phyloP scores from a whole-genome alignment of 1,140 invertebrate species.

The Hyles vespertilio region DNA sequence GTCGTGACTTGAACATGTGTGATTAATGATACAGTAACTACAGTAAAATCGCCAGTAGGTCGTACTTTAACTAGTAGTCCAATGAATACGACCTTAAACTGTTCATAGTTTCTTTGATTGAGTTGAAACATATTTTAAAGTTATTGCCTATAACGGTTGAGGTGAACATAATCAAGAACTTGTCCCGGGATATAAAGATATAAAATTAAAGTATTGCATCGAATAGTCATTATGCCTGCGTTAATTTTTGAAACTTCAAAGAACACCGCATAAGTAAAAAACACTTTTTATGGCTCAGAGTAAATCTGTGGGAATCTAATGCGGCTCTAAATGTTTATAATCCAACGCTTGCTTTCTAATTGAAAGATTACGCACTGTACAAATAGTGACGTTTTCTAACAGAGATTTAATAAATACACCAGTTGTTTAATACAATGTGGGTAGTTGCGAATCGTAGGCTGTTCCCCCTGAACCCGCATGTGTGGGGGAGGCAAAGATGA shows the following conservation, averaged over 20 bases:
- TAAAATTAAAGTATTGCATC: too few species aligned
- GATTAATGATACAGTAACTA: neutral
- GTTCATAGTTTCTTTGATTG: neutral
- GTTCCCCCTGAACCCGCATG: neutral
- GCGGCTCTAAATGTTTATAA: too few species aligned
- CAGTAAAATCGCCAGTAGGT: too few species aligned
- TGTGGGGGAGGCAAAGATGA: neutral
- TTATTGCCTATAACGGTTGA: neutral
- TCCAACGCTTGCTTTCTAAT: too few species aligned
- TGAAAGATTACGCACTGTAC: too few species aligned
- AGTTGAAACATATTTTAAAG: neutral
- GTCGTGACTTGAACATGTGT: neutral
- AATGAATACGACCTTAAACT: conserved; percentile 1
- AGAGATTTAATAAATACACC: too few species aligned
- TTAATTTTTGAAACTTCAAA: too few species aligned
- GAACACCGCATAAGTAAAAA: too few species aligned
- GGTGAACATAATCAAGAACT: neutral
- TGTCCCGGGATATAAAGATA: neutral
- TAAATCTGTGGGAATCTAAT: too few species aligned
- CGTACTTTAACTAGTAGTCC: neutral
- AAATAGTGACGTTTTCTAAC: too few species aligned
- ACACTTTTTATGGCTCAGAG: too few species aligned
- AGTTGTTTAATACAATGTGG: neutral
- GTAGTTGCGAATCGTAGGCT: neutral
- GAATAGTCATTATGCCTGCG: too few species aligned